Evolutionary conservation across 92 coral and sea anemone genomes (phyloP).

Genomic region (Parazoanthus swiftii): DNA sequence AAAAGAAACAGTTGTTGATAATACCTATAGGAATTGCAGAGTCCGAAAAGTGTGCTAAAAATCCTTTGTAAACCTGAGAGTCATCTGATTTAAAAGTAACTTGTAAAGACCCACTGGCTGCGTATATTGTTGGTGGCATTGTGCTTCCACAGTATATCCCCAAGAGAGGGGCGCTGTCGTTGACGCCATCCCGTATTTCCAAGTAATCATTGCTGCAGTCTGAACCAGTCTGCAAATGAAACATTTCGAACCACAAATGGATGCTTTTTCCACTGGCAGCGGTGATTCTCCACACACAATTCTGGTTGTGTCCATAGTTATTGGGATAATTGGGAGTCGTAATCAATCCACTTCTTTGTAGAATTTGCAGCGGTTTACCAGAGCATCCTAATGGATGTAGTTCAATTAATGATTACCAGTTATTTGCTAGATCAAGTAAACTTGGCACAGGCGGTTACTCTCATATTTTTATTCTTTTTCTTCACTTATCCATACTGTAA

Average conservation of each 20-base stretch:
- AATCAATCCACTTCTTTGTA: background rate
- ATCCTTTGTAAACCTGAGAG: constrained; percentile 1
- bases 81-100: constrained; percentile 1
- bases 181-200: constrained; percentile 1
- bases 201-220: constrained; percentile 9
- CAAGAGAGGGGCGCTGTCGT: constrained; percentile 3
- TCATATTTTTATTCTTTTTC: too few species aligned
- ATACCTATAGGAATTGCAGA: background rate
- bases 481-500: too few species aligned
- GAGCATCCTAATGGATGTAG: background rate
- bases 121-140: constrained; percentile 12
- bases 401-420: too few species aligned
- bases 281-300: constrained; percentile 14
- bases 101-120: background rate
- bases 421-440: too few species aligned
- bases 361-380: background rate
- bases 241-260: constrained; percentile 17
- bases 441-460: too few species aligned
- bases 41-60: constrained; percentile 25
- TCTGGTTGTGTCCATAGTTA: background rate
- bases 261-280: background rate
- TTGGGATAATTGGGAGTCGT: constrained; percentile 7
- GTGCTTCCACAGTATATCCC: constrained; percentile 24
- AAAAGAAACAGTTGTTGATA: background rate
- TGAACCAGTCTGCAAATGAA: constrained; percentile 28